Evolutionary conservation across 2,113 vertebrate genomes (phyloP), one percentile per base, ranked within the genome.

Genomic region (Nyctereutes procyonoides): DNA sequence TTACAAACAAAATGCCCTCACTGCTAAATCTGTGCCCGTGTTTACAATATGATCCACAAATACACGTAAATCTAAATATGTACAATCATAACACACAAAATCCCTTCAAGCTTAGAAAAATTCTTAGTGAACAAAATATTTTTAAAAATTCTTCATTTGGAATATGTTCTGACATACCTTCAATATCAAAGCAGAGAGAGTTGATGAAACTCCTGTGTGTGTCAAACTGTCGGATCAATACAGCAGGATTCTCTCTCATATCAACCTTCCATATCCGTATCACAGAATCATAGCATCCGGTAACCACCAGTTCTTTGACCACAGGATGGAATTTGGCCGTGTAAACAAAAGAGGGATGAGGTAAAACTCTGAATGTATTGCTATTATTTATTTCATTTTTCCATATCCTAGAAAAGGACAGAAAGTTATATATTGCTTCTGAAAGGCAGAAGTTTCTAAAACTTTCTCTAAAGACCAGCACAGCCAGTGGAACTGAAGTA

Each of bases 321-420:
- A 98, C 30, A n/a, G 99, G 99, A 95, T 99, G 99, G 98, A 99
- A 99, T 98, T 99, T 99, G n/a, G 99, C 99, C 67, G 99, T 99
- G 97, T 99, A 99, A 86, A 99, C 99, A 97, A 99, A 99, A 10
- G 99, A 99, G 28, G 99, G 99, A 96, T 99, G 99, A 86, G 99
- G 99, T 71, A 99, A 99, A 96, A 99, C 99, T 98, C 99, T 99
- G 94, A 99, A 98, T 63, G 99, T 99, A 26, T 98, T 98, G 13
- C 97, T 98, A 3, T 96, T 98, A 48, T 99, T 98, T 65, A 90
- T 97, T 98, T 99, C 99, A 98, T 99, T 98, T 91, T 99, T 99
- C 99, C 99, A 99, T 97, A 99, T 98, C 98, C 99, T 99, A 94
- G 71, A 98, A 94, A 89, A 28, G 94, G 92, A 94, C 9, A 56